These are phyloP conservation scores for Rhyacophila evoluta DNA, from an alignment of 2,888 invertebrate genomes.

Conservation along the genomic window DNA sequence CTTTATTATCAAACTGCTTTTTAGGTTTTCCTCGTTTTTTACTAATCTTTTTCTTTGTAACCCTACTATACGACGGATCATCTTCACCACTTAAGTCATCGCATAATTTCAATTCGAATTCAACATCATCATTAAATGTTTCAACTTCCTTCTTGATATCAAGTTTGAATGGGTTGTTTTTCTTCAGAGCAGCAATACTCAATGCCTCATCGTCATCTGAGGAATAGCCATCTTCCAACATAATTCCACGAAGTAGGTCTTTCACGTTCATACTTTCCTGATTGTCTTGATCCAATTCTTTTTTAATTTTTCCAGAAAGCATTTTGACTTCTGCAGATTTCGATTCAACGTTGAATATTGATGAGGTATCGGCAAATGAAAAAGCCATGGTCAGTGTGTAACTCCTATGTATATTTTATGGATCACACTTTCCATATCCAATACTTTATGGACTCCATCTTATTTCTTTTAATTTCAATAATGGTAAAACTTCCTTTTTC, in stretches of 20 bases:
- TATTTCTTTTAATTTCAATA: no score
- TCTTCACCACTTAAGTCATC: neutral
- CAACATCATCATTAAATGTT: neutral
- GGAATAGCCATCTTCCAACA: constrained; percentile 25
- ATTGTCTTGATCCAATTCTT: neutral
- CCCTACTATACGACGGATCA: neutral
- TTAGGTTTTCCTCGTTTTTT: constrained; percentile 44
- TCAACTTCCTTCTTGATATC: constrained; percentile 25
- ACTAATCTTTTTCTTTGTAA: neutral
- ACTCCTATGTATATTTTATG: neutral
- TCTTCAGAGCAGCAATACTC: constrained; percentile 43
- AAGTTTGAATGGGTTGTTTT: constrained; percentile 11
- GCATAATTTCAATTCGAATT: neutral
- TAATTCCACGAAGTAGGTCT: constrained; percentile 38
- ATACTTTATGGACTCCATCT: no score
- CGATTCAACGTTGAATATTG: neutral
- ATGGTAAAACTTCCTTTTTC: no score
- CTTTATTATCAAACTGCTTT: constrained; percentile 27
- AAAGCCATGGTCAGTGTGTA: constrained; percentile 16
- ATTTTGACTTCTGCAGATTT: neutral
- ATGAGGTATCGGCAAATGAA: neutral
- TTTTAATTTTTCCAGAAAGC: neutral
- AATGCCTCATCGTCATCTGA: constrained; percentile 42
- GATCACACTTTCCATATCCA: neutral
- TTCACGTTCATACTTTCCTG: constrained; percentile 38